A percentile compares a stretch with the other conserved stretches of the same genome.
Evolutionary conservation across 2,888 invertebrate genomes (phyloP).

Genomic region (Mythimna loreyi): DNA sequence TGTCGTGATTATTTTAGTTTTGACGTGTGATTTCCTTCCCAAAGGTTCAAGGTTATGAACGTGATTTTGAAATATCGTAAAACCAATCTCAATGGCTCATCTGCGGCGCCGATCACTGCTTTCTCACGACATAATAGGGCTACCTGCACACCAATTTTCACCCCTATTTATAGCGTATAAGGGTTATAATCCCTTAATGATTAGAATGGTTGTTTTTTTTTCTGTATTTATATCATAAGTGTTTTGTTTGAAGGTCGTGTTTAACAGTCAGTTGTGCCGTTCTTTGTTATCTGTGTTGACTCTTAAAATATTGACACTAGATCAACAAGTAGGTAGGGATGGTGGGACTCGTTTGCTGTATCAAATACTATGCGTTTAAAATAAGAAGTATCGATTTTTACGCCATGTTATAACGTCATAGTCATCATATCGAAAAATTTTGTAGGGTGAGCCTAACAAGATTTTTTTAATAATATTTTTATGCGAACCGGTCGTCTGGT

Average conservation of each 20-base stretch:
- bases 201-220: constrained; percentile 63
- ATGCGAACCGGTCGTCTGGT: too few species aligned
- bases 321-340: constrained; percentile 67
- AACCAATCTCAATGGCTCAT: constrained; percentile 85
- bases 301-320: constrained; percentile 81
- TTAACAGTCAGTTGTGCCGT: constrained; percentile 85
- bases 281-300: constrained; percentile 87
- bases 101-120: constrained; percentile 78
- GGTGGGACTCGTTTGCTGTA: constrained; percentile 68
- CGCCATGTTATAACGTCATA: too few species aligned
- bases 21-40: constrained; percentile 84
- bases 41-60: constrained; percentile 87
- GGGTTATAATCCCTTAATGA: constrained; percentile 65
- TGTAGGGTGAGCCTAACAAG: too few species aligned
- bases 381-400: constrained; percentile 8
- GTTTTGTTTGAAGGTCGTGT: constrained; percentile 84
- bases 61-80: constrained; percentile 88
- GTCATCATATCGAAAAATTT: too few species aligned
- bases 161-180: constrained; percentile 63
- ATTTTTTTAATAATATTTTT: too few species aligned
- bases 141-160: constrained; percentile 51
- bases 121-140: constrained; percentile 81
- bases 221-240: constrained; percentile 75
- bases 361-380: constrained; percentile 31
- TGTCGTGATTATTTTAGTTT: constrained; percentile 70